These are phyloP conservation scores for Macrosiphum euphorbiae DNA, from an alignment of 2,888 invertebrate species.

Conservation along the genomic window DNA sequence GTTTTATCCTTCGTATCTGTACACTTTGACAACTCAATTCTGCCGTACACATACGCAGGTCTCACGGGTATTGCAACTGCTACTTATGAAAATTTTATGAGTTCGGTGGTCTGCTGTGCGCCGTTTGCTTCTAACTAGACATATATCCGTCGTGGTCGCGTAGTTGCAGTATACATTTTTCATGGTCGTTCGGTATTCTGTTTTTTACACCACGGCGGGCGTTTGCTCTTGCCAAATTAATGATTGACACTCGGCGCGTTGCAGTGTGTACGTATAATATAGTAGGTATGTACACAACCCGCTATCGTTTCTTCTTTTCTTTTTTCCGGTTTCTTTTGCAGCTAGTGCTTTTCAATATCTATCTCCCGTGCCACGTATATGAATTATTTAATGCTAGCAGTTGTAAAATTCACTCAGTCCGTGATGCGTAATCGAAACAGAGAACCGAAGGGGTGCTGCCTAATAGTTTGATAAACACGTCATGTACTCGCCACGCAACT, in stretches of 20 bases:
- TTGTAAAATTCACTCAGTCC: slow-evolving; percentile 30
- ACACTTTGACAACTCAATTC: slow-evolving; percentile 61
- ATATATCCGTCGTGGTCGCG: slow-evolving; percentile 29
- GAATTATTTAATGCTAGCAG: slow-evolving; percentile 49
- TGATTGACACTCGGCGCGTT: slow-evolving; percentile 55
- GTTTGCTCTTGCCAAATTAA: slow-evolving; percentile 58
- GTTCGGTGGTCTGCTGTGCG: slow-evolving; percentile 43
- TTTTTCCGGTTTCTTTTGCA: background rate
- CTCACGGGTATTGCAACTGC: slow-evolving; percentile 53
- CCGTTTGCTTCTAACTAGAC: slow-evolving; percentile 28
- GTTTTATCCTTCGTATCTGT: slow-evolving; percentile 49
- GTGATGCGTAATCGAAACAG: slow-evolving; percentile 49
- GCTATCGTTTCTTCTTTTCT: slow-evolving; percentile 40
- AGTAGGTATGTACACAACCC: slow-evolving; percentile 17
- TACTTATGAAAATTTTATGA: slow-evolving; percentile 58
- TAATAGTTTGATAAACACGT: slow-evolving; percentile 56
- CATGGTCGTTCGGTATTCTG: slow-evolving; percentile 62
- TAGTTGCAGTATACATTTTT: slow-evolving; percentile 52
- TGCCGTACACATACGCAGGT: background rate
- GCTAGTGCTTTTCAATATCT: background rate
- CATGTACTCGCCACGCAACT: slow-evolving; percentile 1
- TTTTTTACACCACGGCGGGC: slow-evolving; percentile 36
- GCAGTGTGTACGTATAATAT: background rate
- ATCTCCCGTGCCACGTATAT: background rate
- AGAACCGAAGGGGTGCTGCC: slow-evolving; percentile 11